Base-by-base conservation (phyloP, 2,113 vertebrate genomes). In the Setophaga petechia region DNA sequence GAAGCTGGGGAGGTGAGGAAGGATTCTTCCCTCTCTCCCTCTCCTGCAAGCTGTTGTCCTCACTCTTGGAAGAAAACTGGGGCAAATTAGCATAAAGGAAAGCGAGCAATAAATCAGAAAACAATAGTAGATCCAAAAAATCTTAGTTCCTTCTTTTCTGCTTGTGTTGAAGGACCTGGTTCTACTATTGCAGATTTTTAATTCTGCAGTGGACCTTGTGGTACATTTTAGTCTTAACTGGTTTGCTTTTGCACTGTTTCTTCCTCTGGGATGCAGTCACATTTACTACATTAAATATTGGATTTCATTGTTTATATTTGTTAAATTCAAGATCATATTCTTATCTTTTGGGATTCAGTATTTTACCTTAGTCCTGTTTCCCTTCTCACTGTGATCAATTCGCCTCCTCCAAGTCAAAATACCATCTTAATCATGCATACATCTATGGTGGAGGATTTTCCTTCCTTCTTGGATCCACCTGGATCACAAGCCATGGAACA, bases 51-150 rank as follows among this genome's bases (percentile, higher is more conserved):
- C 94, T 96, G 94, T 96, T 95, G 68, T 87, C 69, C 61, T 95
- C 92, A 61, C 93, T 89, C 94, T 89, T 58, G 44, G 90, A 90
- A 74, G 75, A 92, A 93, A 97, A 93, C 79, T 97, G 68, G 95
- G 92, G 49, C 96, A 92, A 84, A 97, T 95, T 96, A 94, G 79
- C 95, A 97, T 96, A 90, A 90, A 95, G 24, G 22, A 41, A 87
- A 80, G 72, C 74, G 19, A 92, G 76, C 24, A 92, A 27, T 92
- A 91, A 90, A 72, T 15, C 39, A 80, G 41, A 83, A 94, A 96
- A 84, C 93, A 96, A 90, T 93, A 88, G 57, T 84, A 61, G 16
- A 44, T 84, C 15, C 33, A 44, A 59, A 88, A 66, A 83, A 71
- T 27, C 21, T 44, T 59, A 8, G 5, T 85, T 73, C 31, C 22